These are phyloP conservation scores for Mechanitis mazaeus DNA, from an alignment of 2,888 invertebrate species.

Conservation along the genomic window DNA sequence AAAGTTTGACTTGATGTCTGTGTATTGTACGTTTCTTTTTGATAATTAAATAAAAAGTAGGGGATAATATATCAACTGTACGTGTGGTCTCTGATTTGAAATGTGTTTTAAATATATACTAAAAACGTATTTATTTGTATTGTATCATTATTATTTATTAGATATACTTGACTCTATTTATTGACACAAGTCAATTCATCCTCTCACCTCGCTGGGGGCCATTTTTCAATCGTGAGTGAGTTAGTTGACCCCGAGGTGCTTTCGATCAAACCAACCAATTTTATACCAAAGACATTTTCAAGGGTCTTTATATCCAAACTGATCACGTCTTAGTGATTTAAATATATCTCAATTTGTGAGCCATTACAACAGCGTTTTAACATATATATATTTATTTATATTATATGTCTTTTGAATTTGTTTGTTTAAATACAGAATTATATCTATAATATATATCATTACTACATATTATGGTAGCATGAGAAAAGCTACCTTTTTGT, in stretches of 20 bases:
- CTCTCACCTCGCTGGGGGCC: conserved; percentile 18
- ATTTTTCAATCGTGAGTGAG: conserved; percentile 15
- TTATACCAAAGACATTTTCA: conserved; percentile 38
- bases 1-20: not conserved
- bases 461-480: too few relatives aligned
- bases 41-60: too few relatives aligned
- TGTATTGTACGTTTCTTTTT: not conserved
- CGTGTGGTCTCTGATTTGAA: too few relatives aligned
- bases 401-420: not conserved
- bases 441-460: too few relatives aligned
- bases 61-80: too few relatives aligned
- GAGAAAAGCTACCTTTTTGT: too few relatives aligned
- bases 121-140: too few relatives aligned
- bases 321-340: conserved; percentile 63
- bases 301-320: conserved; percentile 59
- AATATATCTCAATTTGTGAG: conserved; percentile 54
- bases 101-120: too few relatives aligned
- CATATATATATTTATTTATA: conserved; percentile 1
- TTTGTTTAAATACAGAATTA: too few relatives aligned
- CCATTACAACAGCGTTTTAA: conserved; percentile 36
- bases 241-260: conserved; percentile 23
- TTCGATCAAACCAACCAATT: conserved; percentile 26
- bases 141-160: too few relatives aligned
- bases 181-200: not conserved
- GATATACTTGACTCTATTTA: too few relatives aligned